Conservation (phyloP, 2,797 vertebrate species). For the Podarcis lilfordi region DNA sequence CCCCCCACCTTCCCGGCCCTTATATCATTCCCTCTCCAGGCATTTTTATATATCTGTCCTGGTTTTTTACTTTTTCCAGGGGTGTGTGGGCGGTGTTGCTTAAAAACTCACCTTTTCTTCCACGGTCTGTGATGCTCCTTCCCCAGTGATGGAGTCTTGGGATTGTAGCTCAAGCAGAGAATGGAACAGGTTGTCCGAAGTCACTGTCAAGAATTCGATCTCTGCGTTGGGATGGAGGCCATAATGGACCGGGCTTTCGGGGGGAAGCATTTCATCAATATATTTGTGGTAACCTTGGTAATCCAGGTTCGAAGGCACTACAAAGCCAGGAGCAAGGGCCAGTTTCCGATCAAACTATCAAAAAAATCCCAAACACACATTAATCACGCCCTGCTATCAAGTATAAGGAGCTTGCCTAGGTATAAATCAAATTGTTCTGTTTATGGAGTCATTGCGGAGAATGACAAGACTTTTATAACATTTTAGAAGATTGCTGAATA, state of each 20-base stretch:
- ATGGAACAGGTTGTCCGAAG: slow-evolving; percentile 82
- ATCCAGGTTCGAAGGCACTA: slow-evolving; percentile 81
- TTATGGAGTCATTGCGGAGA: slow-evolving; percentile 50
- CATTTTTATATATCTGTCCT: neutral
- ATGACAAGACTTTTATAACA: slow-evolving; percentile 53
- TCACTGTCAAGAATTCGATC: slow-evolving; percentile 83
- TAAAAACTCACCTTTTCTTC: slow-evolving; percentile 64
- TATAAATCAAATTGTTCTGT: slow-evolving; percentile 59
- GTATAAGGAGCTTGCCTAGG: slow-evolving; percentile 58
- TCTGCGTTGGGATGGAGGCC: slow-evolving; percentile 82
- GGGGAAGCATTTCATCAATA: slow-evolving; percentile 82
- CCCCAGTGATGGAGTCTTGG: slow-evolving; percentile 78
- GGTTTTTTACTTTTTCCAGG: too few relatives aligned
- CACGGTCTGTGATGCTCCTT: slow-evolving; percentile 79
- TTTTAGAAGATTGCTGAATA: slow-evolving; percentile 26
- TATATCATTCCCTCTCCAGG: neutral
- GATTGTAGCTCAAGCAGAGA: slow-evolving; percentile 86
- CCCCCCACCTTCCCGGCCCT: neutral
- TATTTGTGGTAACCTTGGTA: slow-evolving; percentile 84
- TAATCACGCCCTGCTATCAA: slow-evolving; percentile 52
- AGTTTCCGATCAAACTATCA: slow-evolving; percentile 61
- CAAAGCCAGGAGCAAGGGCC: slow-evolving; percentile 78
- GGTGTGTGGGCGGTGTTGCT: too few relatives aligned
- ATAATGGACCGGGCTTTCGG: slow-evolving; percentile 80
- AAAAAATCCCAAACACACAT: slow-evolving; percentile 47